Percentiles rank a stretch among this genome's conserved stretches.
Conservation (phyloP, 2,888 invertebrate species). For the Drosophila lacicola region DNA sequence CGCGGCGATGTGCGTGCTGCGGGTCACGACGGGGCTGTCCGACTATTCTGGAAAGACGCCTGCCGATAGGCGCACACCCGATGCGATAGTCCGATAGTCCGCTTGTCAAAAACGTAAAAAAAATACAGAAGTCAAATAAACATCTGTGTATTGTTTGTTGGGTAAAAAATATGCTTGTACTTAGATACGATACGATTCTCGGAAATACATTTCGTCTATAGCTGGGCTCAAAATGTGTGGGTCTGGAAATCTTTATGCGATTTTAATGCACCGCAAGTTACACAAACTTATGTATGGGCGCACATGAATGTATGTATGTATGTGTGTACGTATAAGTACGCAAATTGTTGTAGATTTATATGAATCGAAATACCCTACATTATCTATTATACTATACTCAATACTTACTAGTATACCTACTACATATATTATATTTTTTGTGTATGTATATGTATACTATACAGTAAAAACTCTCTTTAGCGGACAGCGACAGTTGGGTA, state of each 20-base stretch:
- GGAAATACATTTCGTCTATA: constrained; percentile 14
- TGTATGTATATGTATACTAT: too few relatives aligned
- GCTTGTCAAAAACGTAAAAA: constrained; percentile 18
- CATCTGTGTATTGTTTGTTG: constrained; percentile 10
- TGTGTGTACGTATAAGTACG: too few relatives aligned
- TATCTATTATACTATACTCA: too few relatives aligned
- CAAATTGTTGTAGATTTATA: too few relatives aligned
- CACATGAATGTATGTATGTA: too few relatives aligned
- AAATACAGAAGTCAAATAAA: background rate
- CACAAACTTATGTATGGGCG: too few relatives aligned
- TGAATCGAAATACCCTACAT: too few relatives aligned
- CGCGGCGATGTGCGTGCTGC: constrained; percentile 29
- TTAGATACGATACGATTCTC: constrained; percentile 8
- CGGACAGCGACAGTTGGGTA: too few relatives aligned
- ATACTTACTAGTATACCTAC: too few relatives aligned
- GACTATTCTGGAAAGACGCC: constrained; percentile 17
- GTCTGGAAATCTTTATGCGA: background rate
- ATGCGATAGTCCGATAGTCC: constrained; percentile 28
- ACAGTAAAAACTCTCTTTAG: too few relatives aligned
- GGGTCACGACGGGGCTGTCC: constrained; percentile 35
- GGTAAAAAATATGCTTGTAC: background rate
- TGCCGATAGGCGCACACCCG: constrained; percentile 12
- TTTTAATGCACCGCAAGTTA: too few relatives aligned
- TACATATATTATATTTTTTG: too few relatives aligned
- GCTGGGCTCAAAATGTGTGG: constrained; percentile 2